phyloP scores from a whole-genome alignment of 1,140 invertebrate genomes.

The Phymorhynchus buccinoides region DNA sequence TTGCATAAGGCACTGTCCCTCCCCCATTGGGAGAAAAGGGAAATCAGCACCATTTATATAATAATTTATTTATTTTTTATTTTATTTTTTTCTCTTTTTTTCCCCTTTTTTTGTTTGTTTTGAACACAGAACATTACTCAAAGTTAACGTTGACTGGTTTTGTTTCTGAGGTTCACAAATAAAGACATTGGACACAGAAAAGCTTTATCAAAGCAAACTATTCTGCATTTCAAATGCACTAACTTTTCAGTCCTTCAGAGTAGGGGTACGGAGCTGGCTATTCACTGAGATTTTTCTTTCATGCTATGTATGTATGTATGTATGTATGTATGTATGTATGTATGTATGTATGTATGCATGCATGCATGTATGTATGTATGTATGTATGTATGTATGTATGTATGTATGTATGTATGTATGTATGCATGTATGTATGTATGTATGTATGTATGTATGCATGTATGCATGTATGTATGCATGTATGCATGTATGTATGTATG shows the following conservation, averaged over 20 bases:
- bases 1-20: too few species aligned
- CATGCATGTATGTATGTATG: slow-evolving; percentile 1
- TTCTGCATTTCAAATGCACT: background rate
- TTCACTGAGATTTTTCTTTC: background rate
- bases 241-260: too few species aligned
- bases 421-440: background rate
- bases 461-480: background rate
- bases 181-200: background rate
- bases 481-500: background rate
- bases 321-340: background rate
- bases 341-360: slow-evolving; percentile 6
- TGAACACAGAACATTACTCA: too few species aligned
- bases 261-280: too few species aligned
- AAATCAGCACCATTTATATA: too few species aligned
- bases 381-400: background rate
- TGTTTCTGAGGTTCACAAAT: too few species aligned
- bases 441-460: too few species aligned
- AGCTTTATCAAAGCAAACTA: background rate
- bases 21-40: too few species aligned
- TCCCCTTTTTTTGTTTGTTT: too few species aligned
- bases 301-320: background rate
- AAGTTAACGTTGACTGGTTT: too few species aligned
- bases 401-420: background rate
- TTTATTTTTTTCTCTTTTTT: too few species aligned
- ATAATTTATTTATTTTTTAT: too few species aligned